phyloP scores from a whole-genome alignment of 1,140 invertebrate species.

The Neodiprion pinetum region DNA sequence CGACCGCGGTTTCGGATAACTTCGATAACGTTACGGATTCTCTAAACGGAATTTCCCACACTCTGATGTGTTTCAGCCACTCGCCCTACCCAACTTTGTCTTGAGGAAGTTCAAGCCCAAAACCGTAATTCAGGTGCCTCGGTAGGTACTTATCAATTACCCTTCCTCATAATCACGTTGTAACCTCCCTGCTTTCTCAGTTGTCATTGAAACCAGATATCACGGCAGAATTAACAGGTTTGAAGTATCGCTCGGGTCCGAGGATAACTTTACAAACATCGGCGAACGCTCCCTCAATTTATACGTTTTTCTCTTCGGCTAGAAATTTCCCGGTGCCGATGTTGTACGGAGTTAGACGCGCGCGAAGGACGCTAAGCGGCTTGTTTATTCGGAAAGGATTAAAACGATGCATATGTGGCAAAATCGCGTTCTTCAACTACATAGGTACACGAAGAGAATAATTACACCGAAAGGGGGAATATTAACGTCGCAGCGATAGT shows the following conservation, averaged over 20 bases:
- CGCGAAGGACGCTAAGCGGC: not conserved
- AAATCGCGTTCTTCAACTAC: not conserved
- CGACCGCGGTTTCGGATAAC: constrained; percentile 1
- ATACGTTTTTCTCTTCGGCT: too few relatives aligned
- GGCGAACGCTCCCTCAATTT: not conserved
- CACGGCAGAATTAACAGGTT: not conserved
- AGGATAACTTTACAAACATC: not conserved
- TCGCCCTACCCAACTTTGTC: not conserved
- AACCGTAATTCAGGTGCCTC: not conserved
- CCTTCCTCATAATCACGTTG: not conserved
- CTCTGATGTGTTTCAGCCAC: not conserved
- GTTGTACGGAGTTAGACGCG: not conserved
- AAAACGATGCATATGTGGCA: constrained; percentile 40
- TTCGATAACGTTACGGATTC: constrained; percentile 1
- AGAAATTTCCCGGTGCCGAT: too few relatives aligned
- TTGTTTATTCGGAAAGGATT: constrained; percentile 29
- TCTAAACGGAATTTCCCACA: not conserved
- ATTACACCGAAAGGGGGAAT: too few relatives aligned
- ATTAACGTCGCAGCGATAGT: too few relatives aligned
- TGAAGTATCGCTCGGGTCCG: not conserved
- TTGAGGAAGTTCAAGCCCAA: not conserved
- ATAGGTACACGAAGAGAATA: constrained; percentile 27
- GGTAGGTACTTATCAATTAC: not conserved
- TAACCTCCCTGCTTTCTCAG: not conserved
- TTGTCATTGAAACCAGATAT: not conserved